Conservation (phyloP, 2,888 invertebrate species). For the Smittia sp. region DNA sequence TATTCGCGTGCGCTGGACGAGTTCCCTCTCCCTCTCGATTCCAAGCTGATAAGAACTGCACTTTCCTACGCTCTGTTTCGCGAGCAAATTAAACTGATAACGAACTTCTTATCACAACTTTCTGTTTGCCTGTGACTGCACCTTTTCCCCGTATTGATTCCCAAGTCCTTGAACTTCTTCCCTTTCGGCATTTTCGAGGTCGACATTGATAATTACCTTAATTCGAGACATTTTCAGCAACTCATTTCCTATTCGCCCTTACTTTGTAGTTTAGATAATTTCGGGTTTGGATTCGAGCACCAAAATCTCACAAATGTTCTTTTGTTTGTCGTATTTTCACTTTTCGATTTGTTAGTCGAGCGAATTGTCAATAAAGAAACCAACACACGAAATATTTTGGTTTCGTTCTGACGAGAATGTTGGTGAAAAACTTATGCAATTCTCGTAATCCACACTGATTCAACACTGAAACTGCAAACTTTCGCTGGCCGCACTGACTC, state of each 20-base stretch:
- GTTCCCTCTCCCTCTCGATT: background rate
- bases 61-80: too few relatives aligned
- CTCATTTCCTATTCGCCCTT: slow-evolving; percentile 33
- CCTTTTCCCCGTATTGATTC: background rate
- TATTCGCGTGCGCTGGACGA: background rate
- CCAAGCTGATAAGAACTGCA: too few relatives aligned
- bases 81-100: background rate
- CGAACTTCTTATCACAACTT: background rate
- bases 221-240: slow-evolving; percentile 40
- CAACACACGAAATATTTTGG: too few relatives aligned
- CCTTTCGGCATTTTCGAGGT: background rate
- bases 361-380: background rate
- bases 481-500: too few relatives aligned
- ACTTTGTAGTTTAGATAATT: background rate
- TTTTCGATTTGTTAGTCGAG: background rate
- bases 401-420: background rate
- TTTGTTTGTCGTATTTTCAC: background rate
- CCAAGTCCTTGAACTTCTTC: slow-evolving; percentile 36
- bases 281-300: background rate
- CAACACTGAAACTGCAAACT: background rate
- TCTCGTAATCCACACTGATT: background rate
- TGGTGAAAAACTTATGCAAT: slow-evolving; percentile 20
- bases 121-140: background rate
- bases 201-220: slow-evolving; percentile 31
- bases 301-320: background rate